Evolutionary conservation across 2,797 vertebrate genomes (phyloP).

Genomic region (Acanthopagrus latus): DNA sequence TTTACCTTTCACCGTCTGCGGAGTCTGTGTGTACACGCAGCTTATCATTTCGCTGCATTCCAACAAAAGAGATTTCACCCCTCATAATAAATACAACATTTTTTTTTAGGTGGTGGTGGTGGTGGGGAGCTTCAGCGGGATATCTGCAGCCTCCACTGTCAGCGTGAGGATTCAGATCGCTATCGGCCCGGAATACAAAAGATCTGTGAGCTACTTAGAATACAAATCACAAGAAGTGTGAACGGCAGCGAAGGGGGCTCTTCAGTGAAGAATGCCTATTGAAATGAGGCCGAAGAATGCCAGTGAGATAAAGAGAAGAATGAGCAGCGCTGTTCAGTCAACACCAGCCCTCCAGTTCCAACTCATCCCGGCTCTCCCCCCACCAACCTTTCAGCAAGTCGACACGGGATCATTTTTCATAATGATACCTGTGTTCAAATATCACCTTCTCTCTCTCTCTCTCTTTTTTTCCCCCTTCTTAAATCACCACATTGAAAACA

Average conservation of each 20-base stretch:
- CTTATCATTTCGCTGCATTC: slow-evolving; percentile 45
- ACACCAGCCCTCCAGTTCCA: slow-evolving; percentile 66
- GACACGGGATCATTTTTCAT: slow-evolving; percentile 67
- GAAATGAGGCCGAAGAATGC: slow-evolving; percentile 83
- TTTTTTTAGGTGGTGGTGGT: not conserved
- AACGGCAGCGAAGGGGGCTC: slow-evolving; percentile 70
- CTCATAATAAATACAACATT: slow-evolving; percentile 49
- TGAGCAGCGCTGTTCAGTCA: slow-evolving; percentile 70
- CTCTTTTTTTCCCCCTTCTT: slow-evolving; percentile 9
- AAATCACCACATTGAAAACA: slow-evolving; percentile 49
- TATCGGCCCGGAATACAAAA: slow-evolving; percentile 78
- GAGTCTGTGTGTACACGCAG: slow-evolving; percentile 25
- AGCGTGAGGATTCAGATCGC: slow-evolving; percentile 67
- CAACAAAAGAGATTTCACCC: slow-evolving; percentile 41
- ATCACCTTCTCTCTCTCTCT: slow-evolving; percentile 63
- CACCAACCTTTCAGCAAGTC: slow-evolving; percentile 60
- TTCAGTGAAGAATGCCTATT: slow-evolving; percentile 81
- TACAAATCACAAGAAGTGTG: slow-evolving; percentile 82
- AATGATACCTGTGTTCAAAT: slow-evolving; percentile 75
- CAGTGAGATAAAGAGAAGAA: slow-evolving; percentile 79
- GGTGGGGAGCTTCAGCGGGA: slow-evolving; percentile 29
- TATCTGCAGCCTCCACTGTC: slow-evolving; percentile 57
- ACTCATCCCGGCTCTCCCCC: slow-evolving; percentile 67
- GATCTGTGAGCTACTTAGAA: slow-evolving; percentile 79
- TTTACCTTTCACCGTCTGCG: slow-evolving; percentile 19